Base-by-base conservation (phyloP, 2,888 invertebrate genomes). In the Pteria penguin region DNA sequence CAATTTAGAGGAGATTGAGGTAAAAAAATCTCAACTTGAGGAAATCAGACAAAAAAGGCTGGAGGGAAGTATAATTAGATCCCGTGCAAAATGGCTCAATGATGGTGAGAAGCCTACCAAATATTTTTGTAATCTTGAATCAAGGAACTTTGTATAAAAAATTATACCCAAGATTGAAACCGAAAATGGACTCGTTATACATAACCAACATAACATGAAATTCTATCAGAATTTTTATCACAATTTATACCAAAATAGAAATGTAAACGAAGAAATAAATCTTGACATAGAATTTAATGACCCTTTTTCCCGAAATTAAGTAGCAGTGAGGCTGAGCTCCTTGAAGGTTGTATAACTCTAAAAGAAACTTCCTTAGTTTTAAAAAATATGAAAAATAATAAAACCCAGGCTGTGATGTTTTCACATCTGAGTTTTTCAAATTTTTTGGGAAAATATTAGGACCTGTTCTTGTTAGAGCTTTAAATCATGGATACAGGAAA, bases 321-420 rank as follows among this genome's bases (percentile, higher is more conserved):
- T n/a, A n/a, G n/a, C n/a, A n/a, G n/a, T n/a, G n/a, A n/a, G n/a
- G n/a, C n/a, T n/a, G n/a, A n/a, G n/a, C n/a, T n/a, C n/a, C n/a
- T n/a, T n/a, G n/a, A n/a, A n/a, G n/a, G n/a, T n/a, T n/a, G n/a
- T n/a, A n/a, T n/a, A n/a, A n/a, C n/a, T n/a, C n/a, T n/a, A n/a
- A n/a, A n/a, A n/a, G n/a, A n/a, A n/a, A n/a, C n/a, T n/a, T n/a
- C n/a, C n/a, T n/a, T n/a, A 45, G 45, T 18, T 45, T 18, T 45
- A 45, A 14, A 45, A 14, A 45, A 45, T 45, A 45, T 45, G 45
- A 14, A 8, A 8, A 45, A 45, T 45, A 45, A 45, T 32, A 62
- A 32, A 62, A 24, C 22, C 61, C 31, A 4, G 62, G 62, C 1
- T 62, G 4, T 32, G 62, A 62, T 61, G 61, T 27, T 29, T 61